These are phyloP conservation scores for Linyphia triangularis DNA, from an alignment of 2,888 invertebrate species.

Conservation along the genomic window DNA sequence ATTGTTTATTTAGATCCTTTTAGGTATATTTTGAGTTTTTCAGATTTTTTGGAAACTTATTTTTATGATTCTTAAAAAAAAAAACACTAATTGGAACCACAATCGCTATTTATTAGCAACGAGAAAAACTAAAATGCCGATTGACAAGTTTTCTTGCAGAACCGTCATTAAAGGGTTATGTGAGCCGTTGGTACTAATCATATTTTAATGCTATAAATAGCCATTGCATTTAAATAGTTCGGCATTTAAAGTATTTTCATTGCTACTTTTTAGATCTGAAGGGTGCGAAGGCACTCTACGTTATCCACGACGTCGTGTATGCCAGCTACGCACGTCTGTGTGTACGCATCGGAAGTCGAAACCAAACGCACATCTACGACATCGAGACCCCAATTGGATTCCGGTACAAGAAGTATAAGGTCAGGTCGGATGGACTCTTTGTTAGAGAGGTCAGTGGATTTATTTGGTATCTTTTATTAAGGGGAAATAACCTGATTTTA, in stretches of 20 bases:
- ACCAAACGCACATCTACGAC: neutral
- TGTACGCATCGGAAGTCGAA: conserved; percentile 6
- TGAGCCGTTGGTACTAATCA: no score
- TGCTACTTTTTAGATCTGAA: conserved; percentile 39
- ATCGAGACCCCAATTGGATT: conserved; percentile 53
- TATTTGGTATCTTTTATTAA: neutral
- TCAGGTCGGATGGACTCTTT: conserved; percentile 28
- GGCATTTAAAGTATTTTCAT: neutral
- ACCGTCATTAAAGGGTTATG: no score
- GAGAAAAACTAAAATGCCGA: no score
- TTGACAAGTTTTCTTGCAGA: no score
- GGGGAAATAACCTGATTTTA: neutral
- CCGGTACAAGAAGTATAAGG: conserved; percentile 48
- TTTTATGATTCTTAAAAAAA: no score
- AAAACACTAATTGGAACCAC: no score
- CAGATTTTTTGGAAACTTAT: no score
- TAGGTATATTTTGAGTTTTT: no score
- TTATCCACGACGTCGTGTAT: conserved; percentile 60
- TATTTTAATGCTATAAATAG: neutral
- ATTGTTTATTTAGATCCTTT: no score
- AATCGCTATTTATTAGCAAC: no score
- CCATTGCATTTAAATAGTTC: neutral
- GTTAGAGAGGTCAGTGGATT: conserved; percentile 30
- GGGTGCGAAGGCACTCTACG: conserved; percentile 30
- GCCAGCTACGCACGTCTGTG: conserved; percentile 26